A percentile compares a stretch with the other conserved stretches of the same genome.
phyloP scores from a whole-genome alignment of 2,888 invertebrate species.

The Chymomyza amoena region DNA sequence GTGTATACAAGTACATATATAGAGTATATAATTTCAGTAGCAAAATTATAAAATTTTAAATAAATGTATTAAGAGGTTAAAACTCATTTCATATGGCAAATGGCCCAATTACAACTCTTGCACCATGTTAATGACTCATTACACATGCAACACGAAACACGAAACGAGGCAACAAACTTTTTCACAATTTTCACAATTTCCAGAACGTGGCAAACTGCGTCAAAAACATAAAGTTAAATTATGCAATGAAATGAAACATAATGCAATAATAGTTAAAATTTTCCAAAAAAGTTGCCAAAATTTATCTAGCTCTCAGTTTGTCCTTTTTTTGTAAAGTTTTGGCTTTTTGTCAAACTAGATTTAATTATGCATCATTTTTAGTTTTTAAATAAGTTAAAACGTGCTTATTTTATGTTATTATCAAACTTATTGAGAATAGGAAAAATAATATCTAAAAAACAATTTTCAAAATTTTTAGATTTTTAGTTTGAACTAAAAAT shows the following conservation, averaged over 20 bases:
- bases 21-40: slow-evolving; percentile 45
- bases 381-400: background rate
- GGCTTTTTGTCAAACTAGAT: slow-evolving; percentile 8
- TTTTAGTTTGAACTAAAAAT: no score
- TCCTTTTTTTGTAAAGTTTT: background rate
- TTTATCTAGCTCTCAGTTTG: background rate
- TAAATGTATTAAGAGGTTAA: slow-evolving; percentile 15
- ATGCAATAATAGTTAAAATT: slow-evolving; percentile 57
- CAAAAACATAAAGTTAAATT: slow-evolving; percentile 66
- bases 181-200: slow-evolving; percentile 45
- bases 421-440: no score
- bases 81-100: slow-evolving; percentile 12
- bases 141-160: slow-evolving; percentile 64
- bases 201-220: slow-evolving; percentile 68
- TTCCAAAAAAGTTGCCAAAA: slow-evolving; percentile 12
- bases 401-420: background rate
- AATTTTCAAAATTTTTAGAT: no score
- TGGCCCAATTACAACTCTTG: slow-evolving; percentile 19
- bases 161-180: slow-evolving; percentile 47
- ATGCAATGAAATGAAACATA: slow-evolving; percentile 61
- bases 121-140: slow-evolving; percentile 71
- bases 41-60: slow-evolving; percentile 24
- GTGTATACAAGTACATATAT: background rate
- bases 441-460: no score
- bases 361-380: background rate